Percentiles rank a stretch among this genome's conserved stretches.
phyloP scores from a whole-genome alignment of 35 echinoderm and acorn worm species.

The Amphiura filiformis region DNA sequence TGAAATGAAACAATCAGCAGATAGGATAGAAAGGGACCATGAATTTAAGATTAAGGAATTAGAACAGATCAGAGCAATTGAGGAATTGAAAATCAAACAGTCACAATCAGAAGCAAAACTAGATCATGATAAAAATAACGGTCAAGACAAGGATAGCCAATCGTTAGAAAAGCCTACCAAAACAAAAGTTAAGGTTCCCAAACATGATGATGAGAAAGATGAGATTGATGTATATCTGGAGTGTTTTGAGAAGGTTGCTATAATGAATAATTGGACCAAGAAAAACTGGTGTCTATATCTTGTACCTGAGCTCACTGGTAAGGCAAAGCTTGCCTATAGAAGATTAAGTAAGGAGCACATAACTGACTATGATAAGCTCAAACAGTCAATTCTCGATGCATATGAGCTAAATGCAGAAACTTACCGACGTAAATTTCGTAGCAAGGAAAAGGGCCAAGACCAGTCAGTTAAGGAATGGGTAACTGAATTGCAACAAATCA shows the following conservation, averaged over 20 bases:
- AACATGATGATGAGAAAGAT: slow-evolving; percentile 54
- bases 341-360: slow-evolving; percentile 32
- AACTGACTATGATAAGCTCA: slow-evolving; percentile 55
- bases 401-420: slow-evolving; percentile 43
- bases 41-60: too few relatives aligned
- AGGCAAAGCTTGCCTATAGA: slow-evolving; percentile 49
- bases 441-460: background rate
- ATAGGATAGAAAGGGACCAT: too few relatives aligned
- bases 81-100: too few relatives aligned
- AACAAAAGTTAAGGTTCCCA: too few relatives aligned
- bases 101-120: too few relatives aligned
- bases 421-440: slow-evolving; percentile 35
- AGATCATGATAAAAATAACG: too few relatives aligned
- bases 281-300: slow-evolving; percentile 55
- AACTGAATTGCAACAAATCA: too few relatives aligned
- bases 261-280: slow-evolving; percentile 29
- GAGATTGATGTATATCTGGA: slow-evolving; percentile 69
- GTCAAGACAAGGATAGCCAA: too few relatives aligned
- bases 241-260: slow-evolving; percentile 61
- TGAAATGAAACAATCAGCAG: too few relatives aligned
- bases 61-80: too few relatives aligned
- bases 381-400: slow-evolving; percentile 49
- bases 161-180: too few relatives aligned
- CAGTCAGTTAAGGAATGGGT: too few relatives aligned
- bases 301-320: slow-evolving; percentile 48